These are phyloP conservation scores for Neodon shergylaensis DNA, from an alignment of 2,113 vertebrate genomes.

Conservation along the genomic window DNA sequence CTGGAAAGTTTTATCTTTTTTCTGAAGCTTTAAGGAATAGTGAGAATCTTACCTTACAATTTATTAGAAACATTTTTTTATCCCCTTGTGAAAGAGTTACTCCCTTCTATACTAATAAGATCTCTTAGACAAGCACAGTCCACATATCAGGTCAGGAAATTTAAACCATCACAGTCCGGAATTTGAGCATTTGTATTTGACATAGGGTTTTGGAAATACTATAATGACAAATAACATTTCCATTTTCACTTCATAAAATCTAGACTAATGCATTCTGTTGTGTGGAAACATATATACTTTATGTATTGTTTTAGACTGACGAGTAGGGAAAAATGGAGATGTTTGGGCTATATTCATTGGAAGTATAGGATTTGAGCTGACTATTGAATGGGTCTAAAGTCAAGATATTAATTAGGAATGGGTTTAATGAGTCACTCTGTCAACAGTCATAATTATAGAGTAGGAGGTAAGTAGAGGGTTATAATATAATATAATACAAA, in stretches of 20 bases:
- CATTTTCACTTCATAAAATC: background rate
- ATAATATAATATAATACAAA: background rate
- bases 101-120: background rate
- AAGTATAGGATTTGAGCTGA: background rate
- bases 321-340: background rate
- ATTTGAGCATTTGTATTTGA: constrained; percentile 7
- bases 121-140: background rate
- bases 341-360: background rate
- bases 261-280: background rate
- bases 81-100: background rate
- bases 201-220: background rate
- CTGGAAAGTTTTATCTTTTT: background rate
- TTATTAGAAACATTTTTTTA: background rate
- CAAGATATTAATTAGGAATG: background rate
- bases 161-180: constrained; percentile 7
- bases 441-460: background rate
- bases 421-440: background rate
- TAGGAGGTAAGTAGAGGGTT: too few species aligned
- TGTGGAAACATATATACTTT: background rate
- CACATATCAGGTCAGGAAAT: background rate
- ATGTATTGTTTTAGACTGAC: background rate
- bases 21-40: background rate
- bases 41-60: constrained; percentile 17
- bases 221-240: background rate
- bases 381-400: background rate